These are phyloP conservation scores for Oenanthe melanoleuca DNA, from an alignment of 2,113 vertebrate genomes.

Conservation along the genomic window DNA sequence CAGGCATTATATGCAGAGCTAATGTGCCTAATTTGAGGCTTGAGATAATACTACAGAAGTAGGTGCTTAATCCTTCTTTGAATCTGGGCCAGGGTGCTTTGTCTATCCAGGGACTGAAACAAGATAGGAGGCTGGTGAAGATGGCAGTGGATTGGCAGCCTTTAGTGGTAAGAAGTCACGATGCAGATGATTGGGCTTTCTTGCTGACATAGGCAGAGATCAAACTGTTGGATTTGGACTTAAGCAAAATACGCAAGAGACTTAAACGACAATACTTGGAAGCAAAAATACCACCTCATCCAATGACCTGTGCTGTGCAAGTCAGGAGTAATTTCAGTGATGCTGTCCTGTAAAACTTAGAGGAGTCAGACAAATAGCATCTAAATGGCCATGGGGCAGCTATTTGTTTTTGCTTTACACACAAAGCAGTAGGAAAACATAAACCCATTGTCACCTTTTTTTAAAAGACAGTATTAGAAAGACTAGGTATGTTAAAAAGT, in stretches of 20 bases:
- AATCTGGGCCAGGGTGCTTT: slow-evolving; percentile 44
- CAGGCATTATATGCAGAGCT: slow-evolving; percentile 29
- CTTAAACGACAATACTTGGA: background rate
- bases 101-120: slow-evolving; percentile 37
- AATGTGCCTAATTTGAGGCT: slow-evolving; percentile 59
- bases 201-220: slow-evolving; percentile 43
- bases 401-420: background rate
- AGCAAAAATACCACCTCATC: slow-evolving; percentile 36
- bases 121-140: background rate
- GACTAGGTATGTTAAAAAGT: background rate
- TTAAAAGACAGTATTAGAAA: background rate
- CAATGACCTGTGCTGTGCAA: background rate
- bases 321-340: slow-evolving; percentile 16
- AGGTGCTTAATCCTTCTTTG: slow-evolving; percentile 64
- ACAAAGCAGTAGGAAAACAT: background rate
- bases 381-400: background rate
- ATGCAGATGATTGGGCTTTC: slow-evolving; percentile 10
- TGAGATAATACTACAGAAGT: slow-evolving; percentile 59
- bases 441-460: background rate
- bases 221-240: slow-evolving; percentile 39
- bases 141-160: slow-evolving; percentile 8
- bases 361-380: background rate
- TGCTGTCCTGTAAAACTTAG: background rate
- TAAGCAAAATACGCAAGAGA: background rate
- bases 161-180: background rate